Evolutionary conservation across 2,888 invertebrate species (phyloP), one percentile per base, ranked within the genome.

Genomic region (Seira ritae): DNA sequence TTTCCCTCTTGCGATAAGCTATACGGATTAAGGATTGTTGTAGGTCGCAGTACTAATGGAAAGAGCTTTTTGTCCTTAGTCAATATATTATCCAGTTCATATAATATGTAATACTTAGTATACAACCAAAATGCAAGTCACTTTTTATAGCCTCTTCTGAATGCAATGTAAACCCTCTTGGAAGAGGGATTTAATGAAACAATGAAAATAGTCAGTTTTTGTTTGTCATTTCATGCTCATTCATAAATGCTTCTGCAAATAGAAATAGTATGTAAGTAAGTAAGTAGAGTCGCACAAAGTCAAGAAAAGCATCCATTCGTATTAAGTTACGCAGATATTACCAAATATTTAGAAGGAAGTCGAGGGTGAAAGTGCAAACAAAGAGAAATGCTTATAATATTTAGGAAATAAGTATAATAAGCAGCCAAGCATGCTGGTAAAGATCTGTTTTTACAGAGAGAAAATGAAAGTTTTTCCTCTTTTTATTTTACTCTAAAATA

Each of bases 401-500:
- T 42, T 42, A 55, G 17, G 55, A 3, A 12, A 55, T 3, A 55
- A 55, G 15, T n/a, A 42, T 42, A 42, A 42, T 42, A 42, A n/a
- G n/a, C n/a, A n/a, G n/a, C n/a, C n/a, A n/a, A n/a, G n/a, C n/a
- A n/a, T n/a, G n/a, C n/a, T n/a, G n/a, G n/a, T n/a, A n/a, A 8
- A 42, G 6, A 12, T 42, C 12, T 42, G 42, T 55, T 55, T 55
- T 31, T 8, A 31, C 3, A 31, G 8, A 4, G 31, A 31, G 31
- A 31, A 31, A 31, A 55, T n/a, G 55, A 55, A 55, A 55, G 55
- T 55, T 55, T 55, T 55, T 55, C 3, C 12, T 55, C 17, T 55
- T 55, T 8, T 55, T 55, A 55, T 55, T 55, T n/a, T 55, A 55
- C 55, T 55, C 55, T 55, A 55, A 55, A 55, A 55, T 55, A 55